A percentile compares a stretch with the other conserved stretches of the same genome.
phyloP scores from a whole-genome alignment of 2,113 vertebrate species.

The Clupea harengus region DNA sequence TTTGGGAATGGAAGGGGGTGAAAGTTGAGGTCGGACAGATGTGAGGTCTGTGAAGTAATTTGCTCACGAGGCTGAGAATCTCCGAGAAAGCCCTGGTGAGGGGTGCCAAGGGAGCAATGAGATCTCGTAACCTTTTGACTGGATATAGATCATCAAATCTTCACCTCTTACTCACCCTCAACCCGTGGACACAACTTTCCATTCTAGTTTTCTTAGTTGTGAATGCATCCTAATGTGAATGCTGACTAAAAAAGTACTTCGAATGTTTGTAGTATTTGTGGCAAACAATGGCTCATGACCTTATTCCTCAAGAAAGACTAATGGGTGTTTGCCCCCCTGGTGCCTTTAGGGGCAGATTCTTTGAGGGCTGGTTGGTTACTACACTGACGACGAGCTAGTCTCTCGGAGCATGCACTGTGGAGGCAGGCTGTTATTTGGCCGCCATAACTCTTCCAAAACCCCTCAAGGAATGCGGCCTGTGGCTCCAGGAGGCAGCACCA shows the following conservation, averaged over 20 bases:
- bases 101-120: background rate
- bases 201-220: background rate
- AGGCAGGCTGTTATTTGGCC: constrained; percentile 22
- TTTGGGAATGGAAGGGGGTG: constrained; percentile 41
- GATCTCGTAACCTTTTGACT: background rate
- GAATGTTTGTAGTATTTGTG: too few relatives aligned
- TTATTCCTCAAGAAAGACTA: background rate
- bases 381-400: background rate
- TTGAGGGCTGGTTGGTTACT: background rate
- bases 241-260: background rate
- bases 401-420: background rate
- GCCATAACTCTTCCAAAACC: constrained; percentile 30
- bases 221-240: background rate
- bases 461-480: constrained; percentile 3
- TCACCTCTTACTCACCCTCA: background rate
- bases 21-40: constrained; percentile 36
- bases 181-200: background rate
- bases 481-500: background rate
- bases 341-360: background rate
- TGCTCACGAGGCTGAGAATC: background rate
- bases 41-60: background rate
- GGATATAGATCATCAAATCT: background rate
- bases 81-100: background rate
- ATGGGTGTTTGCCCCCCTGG: background rate
- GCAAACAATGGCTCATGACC: too few relatives aligned